Conservation (phyloP, 2,797 vertebrate genomes). For the Anas bahamensis region DNA sequence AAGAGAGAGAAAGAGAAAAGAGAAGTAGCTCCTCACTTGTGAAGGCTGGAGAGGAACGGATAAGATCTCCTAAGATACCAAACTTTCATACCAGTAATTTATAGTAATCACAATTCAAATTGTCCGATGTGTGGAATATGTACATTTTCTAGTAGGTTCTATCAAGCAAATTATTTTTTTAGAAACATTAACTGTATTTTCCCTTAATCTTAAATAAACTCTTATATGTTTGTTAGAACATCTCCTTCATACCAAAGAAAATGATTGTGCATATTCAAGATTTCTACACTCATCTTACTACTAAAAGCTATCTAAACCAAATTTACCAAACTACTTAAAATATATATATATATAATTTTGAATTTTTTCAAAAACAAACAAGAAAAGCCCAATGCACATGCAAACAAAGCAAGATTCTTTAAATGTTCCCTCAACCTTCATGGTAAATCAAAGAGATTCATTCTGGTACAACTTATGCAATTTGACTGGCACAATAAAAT, state of each 20-base stretch:
- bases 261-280: not conserved
- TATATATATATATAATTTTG: too few species aligned
- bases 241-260: not conserved
- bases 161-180: not conserved
- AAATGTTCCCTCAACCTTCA: not conserved
- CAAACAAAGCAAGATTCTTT: conserved; percentile 3
- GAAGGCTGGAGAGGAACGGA: not conserved
- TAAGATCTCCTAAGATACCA: not conserved
- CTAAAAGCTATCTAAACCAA: not conserved
- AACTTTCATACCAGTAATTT: not conserved
- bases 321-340: not conserved
- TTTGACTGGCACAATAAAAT: conserved; percentile 41
- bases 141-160: not conserved
- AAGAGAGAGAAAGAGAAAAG: not conserved
- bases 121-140: not conserved
- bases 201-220: not conserved
- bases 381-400: not conserved
- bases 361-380: not conserved
- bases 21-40: not conserved
- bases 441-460: conserved; percentile 13
- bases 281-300: not conserved
- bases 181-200: not conserved
- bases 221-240: not conserved
- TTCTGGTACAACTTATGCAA: not conserved
- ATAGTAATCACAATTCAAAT: not conserved